Conservation (phyloP, 2,888 invertebrate genomes). For the Limnephilus auricula region DNA sequence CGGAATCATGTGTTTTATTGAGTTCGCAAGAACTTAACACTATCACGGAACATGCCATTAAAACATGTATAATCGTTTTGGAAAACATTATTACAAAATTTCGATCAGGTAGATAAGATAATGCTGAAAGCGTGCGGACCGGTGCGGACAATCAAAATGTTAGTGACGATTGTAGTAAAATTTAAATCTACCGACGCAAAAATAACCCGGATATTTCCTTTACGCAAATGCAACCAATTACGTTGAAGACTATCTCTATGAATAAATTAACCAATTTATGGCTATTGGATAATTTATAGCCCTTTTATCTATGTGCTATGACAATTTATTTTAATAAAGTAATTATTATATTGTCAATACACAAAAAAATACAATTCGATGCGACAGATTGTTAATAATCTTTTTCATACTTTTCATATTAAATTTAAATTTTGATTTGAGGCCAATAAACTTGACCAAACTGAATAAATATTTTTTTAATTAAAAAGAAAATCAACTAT, state of each 20-base stretch:
- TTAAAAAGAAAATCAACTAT: too few relatives aligned
- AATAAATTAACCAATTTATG: background rate
- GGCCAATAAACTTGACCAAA: too few relatives aligned
- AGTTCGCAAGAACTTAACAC: constrained; percentile 12
- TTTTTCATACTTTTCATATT: too few relatives aligned
- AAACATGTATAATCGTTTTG: background rate
- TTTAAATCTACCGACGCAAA: background rate
- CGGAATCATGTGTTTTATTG: background rate
- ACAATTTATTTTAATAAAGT: too few relatives aligned
- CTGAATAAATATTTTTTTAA: too few relatives aligned
- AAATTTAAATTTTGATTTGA: too few relatives aligned
- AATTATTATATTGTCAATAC: too few relatives aligned
- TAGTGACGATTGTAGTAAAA: background rate
- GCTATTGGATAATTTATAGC: background rate
- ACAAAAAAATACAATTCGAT: too few relatives aligned
- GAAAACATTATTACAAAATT: background rate
- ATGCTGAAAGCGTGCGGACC: background rate
- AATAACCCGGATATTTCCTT: background rate
- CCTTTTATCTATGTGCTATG: background rate
- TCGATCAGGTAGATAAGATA: background rate
- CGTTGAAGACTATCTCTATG: background rate
- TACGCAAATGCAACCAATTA: background rate
- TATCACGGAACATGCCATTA: background rate
- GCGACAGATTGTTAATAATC: too few relatives aligned
- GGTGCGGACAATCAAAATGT: background rate